Base-by-base conservation (phyloP, 1,140 invertebrate species). In the Antheraea mylitta region DNA sequence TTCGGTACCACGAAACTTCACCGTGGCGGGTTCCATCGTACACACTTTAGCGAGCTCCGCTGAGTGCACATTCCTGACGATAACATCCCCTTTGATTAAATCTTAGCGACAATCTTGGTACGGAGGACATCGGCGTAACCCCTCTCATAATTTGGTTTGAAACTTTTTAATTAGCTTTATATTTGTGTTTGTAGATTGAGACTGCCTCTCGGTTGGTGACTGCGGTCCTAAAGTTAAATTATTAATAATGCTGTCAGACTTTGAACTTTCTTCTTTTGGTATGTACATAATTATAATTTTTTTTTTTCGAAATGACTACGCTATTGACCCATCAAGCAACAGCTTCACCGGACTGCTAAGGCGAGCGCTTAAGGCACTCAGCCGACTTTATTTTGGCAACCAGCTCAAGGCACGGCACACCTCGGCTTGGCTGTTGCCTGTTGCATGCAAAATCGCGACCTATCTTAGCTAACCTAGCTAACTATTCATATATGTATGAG, bases 151-250 rank as follows among this genome's bases (percentile, higher is more conserved):
- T 91, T 90, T 87, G 90, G 87, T 92, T 92, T 86, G 80, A 86
- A 92, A 90, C 90, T 91, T 92, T 92, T 92, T 92, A 92, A 92
- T 92, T 92, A 92, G 88, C 88, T 92, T 92, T 90, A 92, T 92
- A 88, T 92, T 92, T 92, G 88, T 92, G 87, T 92, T 92, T 90
- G 89, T 80, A 86, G 88, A 92, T 92, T 90, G 90, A 90, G 90
- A 90, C 85, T 70, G 78, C 45, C 80, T 84, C 76, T 78, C 77
- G 80, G 87, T 90, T 89, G 86, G 83, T 85, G 86, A 71, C 73
- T 81, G 88, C 80, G 85, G 88, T 76, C 81, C 66, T 75, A 72
- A 87, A 87, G 85, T 87, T 89, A 79, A 79, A 83, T 81, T 86
- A 87, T 87, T 82, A 85, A 83, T 85, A 76, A 80, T 75, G 71